These are phyloP conservation scores for Coelopa frigida DNA, from an alignment of 1,140 invertebrate species.

Conservation along the genomic window DNA sequence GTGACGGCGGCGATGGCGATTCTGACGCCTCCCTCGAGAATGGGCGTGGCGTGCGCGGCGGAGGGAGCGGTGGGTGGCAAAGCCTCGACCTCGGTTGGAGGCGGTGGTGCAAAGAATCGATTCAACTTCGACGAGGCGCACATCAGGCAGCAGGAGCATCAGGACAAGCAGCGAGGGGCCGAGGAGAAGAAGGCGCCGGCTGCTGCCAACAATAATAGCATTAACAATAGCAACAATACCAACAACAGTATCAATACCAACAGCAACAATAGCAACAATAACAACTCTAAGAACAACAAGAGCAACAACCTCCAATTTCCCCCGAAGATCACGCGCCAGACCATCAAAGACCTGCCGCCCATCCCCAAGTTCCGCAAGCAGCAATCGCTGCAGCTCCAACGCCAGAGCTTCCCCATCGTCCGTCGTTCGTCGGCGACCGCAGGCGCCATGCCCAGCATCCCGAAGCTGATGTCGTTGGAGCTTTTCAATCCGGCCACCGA, in stretches of 20 bases:
- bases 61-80: neutral
- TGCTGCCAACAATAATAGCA: too few relatives aligned
- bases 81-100: neutral
- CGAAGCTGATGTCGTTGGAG: slow-evolving; percentile 69
- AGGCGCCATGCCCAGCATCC: slow-evolving; percentile 44
- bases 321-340: slow-evolving; percentile 50
- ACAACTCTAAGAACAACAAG: neutral
- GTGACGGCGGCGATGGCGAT: slow-evolving; percentile 39
- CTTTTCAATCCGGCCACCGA: slow-evolving; percentile 86
- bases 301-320: neutral
- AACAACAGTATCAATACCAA: slow-evolving; percentile 10
- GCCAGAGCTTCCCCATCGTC: slow-evolving; percentile 55
- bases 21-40: slow-evolving; percentile 25
- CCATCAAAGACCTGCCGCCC: slow-evolving; percentile 52
- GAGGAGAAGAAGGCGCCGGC: too few relatives aligned
- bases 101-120: slow-evolving; percentile 7
- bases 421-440: slow-evolving; percentile 50
- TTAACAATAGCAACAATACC: too few relatives aligned
- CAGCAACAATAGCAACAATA: slow-evolving; percentile 4
- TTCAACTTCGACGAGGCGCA: slow-evolving; percentile 41
- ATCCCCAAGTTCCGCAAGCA: slow-evolving; percentile 57
- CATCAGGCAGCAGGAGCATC: slow-evolving; percentile 31
- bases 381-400: slow-evolving; percentile 34
- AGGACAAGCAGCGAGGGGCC: too few relatives aligned
- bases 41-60: neutral